Evolutionary conservation across 2,113 vertebrate species (phyloP).

Genomic region (Tylochromis polylepis): DNA sequence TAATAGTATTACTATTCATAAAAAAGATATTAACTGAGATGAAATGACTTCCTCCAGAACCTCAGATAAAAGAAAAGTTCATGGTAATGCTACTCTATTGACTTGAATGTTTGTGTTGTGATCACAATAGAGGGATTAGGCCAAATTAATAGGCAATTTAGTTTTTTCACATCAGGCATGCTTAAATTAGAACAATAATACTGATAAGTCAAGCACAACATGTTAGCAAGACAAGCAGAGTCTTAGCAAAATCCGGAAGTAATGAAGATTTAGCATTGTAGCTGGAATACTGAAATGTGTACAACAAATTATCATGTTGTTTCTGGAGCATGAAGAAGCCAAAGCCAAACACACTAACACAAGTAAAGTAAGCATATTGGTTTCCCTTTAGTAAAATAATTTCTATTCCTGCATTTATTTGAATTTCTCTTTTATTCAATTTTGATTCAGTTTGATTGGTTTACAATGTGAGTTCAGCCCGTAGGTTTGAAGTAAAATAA

Average conservation of each 20-base stretch:
- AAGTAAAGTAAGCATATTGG: background rate
- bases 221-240: background rate
- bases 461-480: background rate
- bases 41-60: background rate
- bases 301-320: background rate
- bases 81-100: background rate
- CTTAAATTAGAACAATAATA: background rate
- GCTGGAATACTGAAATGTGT: background rate
- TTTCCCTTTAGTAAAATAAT: background rate
- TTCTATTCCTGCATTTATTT: background rate
- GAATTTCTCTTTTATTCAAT: background rate
- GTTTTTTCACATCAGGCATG: background rate
- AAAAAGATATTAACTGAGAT: rapidly evolving
- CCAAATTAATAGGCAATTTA: background rate
- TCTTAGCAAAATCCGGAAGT: background rate
- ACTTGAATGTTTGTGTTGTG: background rate
- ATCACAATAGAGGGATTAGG: background rate
- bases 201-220: background rate
- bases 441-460: background rate
- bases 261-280: background rate
- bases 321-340: background rate
- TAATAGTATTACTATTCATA: too few species aligned
- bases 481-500: background rate
- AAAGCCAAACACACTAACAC: background rate
- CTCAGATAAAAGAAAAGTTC: rapidly evolving